Evolutionary conservation across 2,888 invertebrate species (phyloP), one percentile per base, ranked within the genome.

Genomic region (Tipula unca): DNA sequence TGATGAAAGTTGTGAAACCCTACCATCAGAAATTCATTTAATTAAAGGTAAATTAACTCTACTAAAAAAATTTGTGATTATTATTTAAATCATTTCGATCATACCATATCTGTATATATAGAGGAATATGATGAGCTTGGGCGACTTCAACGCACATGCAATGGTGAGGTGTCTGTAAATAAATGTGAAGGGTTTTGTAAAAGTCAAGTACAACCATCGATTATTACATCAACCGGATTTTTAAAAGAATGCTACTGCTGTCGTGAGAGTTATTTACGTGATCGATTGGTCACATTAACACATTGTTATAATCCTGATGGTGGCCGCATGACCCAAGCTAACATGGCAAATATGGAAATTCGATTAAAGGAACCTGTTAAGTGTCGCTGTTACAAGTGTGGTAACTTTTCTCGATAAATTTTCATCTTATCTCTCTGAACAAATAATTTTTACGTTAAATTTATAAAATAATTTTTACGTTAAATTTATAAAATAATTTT

Each of bases 161-260:
- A 96, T 89, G 97, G 96, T 0, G 97, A 97, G 90, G 94, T 98
- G 82, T 95, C 94, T 14, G 97, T 98, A 0, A 97, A 96, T 89
- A 98, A 98, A 92, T 98, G 98, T 89, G 98, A 98, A 90, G 98
- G 98, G 29, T 94, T 96, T 87, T 98, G 98, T 90, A 95, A 93
- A 87, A 98, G 98, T 87, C 97, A 97, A 91, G 97, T 98, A 85
- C 96, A 97, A 89, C 98, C 98, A 1, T 97, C 97, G 85, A 96
- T 97, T 42, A 94, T 96, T 86, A 95, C 97, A 17, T 94, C 96
- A 4, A 96, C 96, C 82, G 97, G 97, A 88, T 97, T 98, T 92
- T 92, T 96, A 87, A 98, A 97, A 97, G 97, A 97, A 92, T 98
- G 98, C 89, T 97, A 95, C 89, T 98, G 98, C 91, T 98, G 97